A percentile compares a stretch with the other conserved stretches of the same genome.
phyloP scores from a whole-genome alignment of 1,140 invertebrate species.

The Ericerus pela region DNA sequence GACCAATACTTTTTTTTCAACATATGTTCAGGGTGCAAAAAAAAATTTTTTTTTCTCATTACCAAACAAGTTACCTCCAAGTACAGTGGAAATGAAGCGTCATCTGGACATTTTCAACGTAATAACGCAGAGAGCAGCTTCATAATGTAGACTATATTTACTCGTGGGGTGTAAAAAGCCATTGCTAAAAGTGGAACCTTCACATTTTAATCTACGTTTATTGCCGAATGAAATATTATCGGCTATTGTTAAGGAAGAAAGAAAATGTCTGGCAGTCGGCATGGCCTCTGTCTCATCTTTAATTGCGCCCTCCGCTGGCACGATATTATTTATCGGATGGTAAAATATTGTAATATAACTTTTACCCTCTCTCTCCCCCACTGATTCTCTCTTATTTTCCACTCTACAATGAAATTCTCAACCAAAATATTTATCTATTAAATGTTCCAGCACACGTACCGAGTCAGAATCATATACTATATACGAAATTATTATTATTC shows the following conservation, averaged over 20 bases:
- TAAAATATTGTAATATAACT: constrained; percentile 8
- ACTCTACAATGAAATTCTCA: neutral
- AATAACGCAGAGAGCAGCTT: too few species aligned
- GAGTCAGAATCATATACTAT: too few species aligned
- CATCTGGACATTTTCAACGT: too few species aligned
- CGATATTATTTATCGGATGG: constrained; percentile 3
- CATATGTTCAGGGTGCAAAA: too few species aligned
- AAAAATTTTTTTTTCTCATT: too few species aligned
- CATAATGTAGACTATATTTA: too few species aligned
- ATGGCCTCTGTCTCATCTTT: constrained; percentile 8
- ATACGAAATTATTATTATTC: too few species aligned
- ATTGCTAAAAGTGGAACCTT: neutral
- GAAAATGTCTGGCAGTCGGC: constrained; percentile 6
- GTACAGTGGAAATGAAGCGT: too few species aligned
- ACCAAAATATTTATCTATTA: constrained; percentile 10
- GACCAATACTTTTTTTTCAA: too few species aligned
- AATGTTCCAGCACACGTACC: neutral
- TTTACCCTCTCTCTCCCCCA: neutral
- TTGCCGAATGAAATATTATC: constrained; percentile 11
- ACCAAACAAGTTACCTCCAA: too few species aligned
- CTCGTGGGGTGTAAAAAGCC: too few species aligned
- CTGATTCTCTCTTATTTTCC: neutral
- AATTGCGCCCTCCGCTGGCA: neutral
- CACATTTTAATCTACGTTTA: constrained; percentile 11
- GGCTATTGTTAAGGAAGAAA: constrained; percentile 1